Conservation (phyloP, 2,113 vertebrate species). For the Cebus imitator region DNA sequence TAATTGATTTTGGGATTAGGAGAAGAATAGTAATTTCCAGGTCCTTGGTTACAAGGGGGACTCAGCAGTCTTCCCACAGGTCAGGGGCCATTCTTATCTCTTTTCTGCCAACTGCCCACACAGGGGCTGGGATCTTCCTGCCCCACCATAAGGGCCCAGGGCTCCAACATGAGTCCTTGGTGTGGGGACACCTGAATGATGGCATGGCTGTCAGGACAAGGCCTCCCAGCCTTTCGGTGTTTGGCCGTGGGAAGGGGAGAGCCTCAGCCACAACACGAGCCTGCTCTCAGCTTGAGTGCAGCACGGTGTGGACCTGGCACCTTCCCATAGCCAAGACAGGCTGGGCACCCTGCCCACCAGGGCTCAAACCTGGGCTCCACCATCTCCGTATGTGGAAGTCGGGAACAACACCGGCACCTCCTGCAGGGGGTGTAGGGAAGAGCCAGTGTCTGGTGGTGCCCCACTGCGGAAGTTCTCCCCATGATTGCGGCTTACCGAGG, state of each 20-base stretch:
- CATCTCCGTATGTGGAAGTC: fast-evolving
- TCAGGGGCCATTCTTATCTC: fast-evolving
- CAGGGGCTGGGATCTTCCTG: fast-evolving
- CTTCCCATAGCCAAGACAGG: neutral
- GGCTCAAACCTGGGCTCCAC: neutral
- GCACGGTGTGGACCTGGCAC: neutral
- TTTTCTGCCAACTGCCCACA: neutral
- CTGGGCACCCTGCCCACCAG: neutral
- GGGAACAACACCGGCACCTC: fast-evolving
- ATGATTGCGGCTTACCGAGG: neutral
- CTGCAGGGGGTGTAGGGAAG: neutral
- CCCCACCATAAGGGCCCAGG: neutral
- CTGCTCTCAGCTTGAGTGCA: neutral
- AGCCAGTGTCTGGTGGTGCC: fast-evolving
- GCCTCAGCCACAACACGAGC: neutral
- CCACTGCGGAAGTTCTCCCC: neutral
- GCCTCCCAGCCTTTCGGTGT: neutral
- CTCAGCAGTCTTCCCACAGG: neutral
- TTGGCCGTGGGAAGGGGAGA: neutral
- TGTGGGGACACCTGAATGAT: neutral
- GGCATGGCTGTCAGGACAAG: neutral
- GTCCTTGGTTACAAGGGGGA: fast-evolving
- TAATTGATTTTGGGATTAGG: neutral
- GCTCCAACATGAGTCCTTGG: neutral
- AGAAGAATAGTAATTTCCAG: neutral